These are phyloP conservation scores for Charanyca ferruginea DNA, from an alignment of 2,888 invertebrate genomes.

Conservation along the genomic window DNA sequence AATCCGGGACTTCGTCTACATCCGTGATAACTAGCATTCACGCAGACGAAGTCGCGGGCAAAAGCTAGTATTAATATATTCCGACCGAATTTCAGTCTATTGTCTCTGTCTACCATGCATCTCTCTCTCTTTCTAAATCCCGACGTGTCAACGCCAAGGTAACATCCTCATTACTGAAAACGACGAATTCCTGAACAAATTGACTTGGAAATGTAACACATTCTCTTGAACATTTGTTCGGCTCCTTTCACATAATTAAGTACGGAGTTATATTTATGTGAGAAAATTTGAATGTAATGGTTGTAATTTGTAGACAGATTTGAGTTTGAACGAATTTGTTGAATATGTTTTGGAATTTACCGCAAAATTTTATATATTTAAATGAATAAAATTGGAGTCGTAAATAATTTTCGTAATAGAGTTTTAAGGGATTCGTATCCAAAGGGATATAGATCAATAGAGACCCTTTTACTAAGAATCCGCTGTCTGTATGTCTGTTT, in stretches of 20 bases:
- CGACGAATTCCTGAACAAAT: slow-evolving; percentile 65
- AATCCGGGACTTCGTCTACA: no score
- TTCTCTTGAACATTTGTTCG: slow-evolving; percentile 49
- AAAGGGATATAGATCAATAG: no score
- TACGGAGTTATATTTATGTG: slow-evolving; percentile 45
- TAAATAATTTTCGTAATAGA: neutral
- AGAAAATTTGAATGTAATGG: slow-evolving; percentile 23
- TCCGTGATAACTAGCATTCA: no score
- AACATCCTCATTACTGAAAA: slow-evolving; percentile 60
- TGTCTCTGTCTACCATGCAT: neutral
- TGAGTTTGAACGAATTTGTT: slow-evolving; percentile 15
- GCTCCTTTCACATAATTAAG: slow-evolving; percentile 69
- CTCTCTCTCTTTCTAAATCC: neutral
- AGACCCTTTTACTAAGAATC: no score
- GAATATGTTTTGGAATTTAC: neutral
- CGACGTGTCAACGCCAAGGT: slow-evolving; percentile 9
- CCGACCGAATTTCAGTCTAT: neutral
- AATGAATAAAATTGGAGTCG: neutral
- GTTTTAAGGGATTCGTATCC: no score
- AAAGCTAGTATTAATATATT: no score
- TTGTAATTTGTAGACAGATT: slow-evolving; percentile 8
- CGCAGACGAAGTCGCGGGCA: no score
- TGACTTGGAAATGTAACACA: slow-evolving; percentile 56
- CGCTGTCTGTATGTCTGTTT: no score
- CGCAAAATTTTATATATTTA: neutral